Base-by-base conservation (phyloP, 2,113 vertebrate genomes). In the Prochilodus magdalenae region DNA sequence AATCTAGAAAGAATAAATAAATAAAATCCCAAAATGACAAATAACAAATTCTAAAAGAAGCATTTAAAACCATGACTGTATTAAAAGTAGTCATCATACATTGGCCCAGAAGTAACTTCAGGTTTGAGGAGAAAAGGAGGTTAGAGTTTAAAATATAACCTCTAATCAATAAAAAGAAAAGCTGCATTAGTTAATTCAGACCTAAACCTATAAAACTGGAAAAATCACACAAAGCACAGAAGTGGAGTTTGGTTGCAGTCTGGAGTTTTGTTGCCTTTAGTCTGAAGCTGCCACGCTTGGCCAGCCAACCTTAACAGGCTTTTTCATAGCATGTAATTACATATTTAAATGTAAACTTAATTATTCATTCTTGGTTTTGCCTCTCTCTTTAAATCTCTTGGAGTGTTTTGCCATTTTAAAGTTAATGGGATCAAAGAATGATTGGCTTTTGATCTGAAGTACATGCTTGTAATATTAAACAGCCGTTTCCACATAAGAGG, bases 211-310 rank as follows among this genome's bases (percentile, higher is more conserved):
- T 22, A 40, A 22, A 1, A n/a, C n/a, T n/a, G n/a, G n/a, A n/a
- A n/a, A n/a, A n/a, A n/a, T n/a, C n/a, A n/a, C n/a, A n/a, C n/a
- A n/a, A n/a, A 57, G 53, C n/a, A 11, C 57, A 60, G 10, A 60
- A 24, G n/a, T 60, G 10, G 24, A 22, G 1, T 29, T 3, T 4
- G 16, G 26, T 18, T 15, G n/a, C n/a, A n/a, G 36, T 27, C 44
- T 29, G 40, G 40, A 15, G 40, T 30, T 91, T 87, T 83, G 89
- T 72, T 67, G 88, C 89, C 86, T 87, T 87, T 87, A 90, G 89
- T 91, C 89, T 90, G 85, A 91, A 91, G 87, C 86, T 86, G 89
- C 90, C 89, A 91, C 81, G 89, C 88, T 90, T 92, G 86, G 86
- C 87, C 84, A 90, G 89, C 83, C 20, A 83, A 83, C 88, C 90